phyloP scores from a whole-genome alignment of 2,797 vertebrate species.

The Silurus lanzhouensis region DNA sequence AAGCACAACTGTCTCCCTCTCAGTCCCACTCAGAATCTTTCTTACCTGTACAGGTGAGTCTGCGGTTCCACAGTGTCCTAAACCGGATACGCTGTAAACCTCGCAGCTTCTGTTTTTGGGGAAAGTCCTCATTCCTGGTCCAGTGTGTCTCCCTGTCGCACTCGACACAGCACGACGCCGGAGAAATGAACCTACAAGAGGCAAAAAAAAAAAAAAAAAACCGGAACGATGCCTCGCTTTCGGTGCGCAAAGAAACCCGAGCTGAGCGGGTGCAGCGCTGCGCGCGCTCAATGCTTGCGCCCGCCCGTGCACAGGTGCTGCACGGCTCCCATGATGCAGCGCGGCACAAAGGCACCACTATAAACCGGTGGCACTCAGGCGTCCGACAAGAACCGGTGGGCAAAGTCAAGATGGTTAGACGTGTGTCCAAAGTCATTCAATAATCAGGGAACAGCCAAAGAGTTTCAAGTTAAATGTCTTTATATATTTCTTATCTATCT shows the following conservation, averaged over 20 bases:
- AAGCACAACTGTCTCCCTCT: too few species aligned
- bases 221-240: slow-evolving; percentile 62
- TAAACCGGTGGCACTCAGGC: slow-evolving; percentile 70
- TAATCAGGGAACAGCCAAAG: slow-evolving; percentile 11
- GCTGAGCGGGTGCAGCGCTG: slow-evolving; percentile 69
- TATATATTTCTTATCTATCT: too few species aligned
- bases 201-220: slow-evolving; percentile 25
- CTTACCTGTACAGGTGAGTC: slow-evolving; percentile 72
- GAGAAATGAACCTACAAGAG: slow-evolving; percentile 68
- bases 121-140: slow-evolving; percentile 78
- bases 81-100: slow-evolving; percentile 77
- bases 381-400: slow-evolving; percentile 49
- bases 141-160: slow-evolving; percentile 63
- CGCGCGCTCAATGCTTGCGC: slow-evolving; percentile 68
- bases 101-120: slow-evolving; percentile 76
- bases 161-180: slow-evolving; percentile 67
- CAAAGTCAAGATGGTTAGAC: slow-evolving; percentile 10
- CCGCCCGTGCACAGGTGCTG: slow-evolving; percentile 76
- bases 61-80: slow-evolving; percentile 57
- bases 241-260: slow-evolving; percentile 70
- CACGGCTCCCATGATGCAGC: slow-evolving; percentile 78
- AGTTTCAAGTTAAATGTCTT: too few species aligned
- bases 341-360: slow-evolving; percentile 79
- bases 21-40: neutral
- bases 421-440: slow-evolving; percentile 23